Evolutionary conservation across 2,113 vertebrate genomes (phyloP), one percentile per base, ranked within the genome.

Genomic region (Gnathonemus echidnorhynchus): DNA sequence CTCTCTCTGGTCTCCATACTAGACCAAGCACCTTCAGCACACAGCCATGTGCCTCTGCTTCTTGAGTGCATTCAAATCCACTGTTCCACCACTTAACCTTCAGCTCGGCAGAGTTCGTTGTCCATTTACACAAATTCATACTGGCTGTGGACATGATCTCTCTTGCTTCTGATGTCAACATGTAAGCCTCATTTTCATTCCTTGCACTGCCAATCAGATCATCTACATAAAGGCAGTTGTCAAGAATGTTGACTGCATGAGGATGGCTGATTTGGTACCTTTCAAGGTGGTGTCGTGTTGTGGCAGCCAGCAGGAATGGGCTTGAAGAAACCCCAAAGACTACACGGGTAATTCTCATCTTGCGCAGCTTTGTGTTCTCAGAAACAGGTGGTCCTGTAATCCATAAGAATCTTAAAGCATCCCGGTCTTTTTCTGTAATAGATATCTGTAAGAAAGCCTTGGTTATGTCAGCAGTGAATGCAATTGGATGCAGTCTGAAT

Each of bases 381-480:
- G 49, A 10, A 50, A 13, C 49, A 11, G 49, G 49, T 50, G 1
- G 11, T 50, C 49, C 49, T 50, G 49, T 50, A 50, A 50, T 53
- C 50, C 87, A 88, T n/a, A 35, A 35, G 31, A 58, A 88, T 39
- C 52, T 88, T 17, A 88, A 19, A 6, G 87, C 48, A 62, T 88
- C n/a, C 56, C 1, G 1, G 8, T 56, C 52, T 53, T n/a, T 56
- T 13, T 88, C 6, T 87, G 39, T 53, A 27, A 87, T 10, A 8
- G 42, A 48, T n/a, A 87, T 87, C 86, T 87, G 46, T 42, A 87
- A n/a, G 45, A 49, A 87, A 31, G 86, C 86, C 86, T 87, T 87
- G 11, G 45, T 50, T 5, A 49, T 48, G 21, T 87, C 86, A 21
- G 45, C 86, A 13, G 86, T 87, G 19, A 87, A 87, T n/a, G 86